A percentile compares a stretch with the other conserved stretches of the same genome.
Conservation (phyloP, 2,797 vertebrate species). For the Xenops minutus region DNA sequence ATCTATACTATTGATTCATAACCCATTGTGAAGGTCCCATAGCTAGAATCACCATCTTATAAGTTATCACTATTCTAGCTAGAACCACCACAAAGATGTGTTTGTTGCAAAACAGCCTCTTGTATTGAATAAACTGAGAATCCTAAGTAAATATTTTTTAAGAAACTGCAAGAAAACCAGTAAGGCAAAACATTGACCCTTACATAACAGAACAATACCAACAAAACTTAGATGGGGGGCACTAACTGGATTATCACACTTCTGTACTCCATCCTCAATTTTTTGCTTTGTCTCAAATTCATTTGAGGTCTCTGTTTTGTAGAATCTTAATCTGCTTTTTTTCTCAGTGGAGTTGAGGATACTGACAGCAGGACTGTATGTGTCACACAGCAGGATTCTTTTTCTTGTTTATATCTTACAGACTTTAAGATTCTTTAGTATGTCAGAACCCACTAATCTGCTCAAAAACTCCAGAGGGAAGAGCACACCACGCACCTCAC, state of each 20-base stretch:
- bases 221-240: neutral
- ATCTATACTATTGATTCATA: neutral
- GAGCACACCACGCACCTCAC: neutral
- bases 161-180: neutral
- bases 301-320: neutral
- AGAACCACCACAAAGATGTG: neutral
- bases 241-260: neutral
- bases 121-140: neutral
- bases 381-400: neutral
- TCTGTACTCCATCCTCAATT: neutral
- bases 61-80: neutral
- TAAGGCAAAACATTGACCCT: neutral
- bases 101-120: neutral
- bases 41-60: rapidly evolving
- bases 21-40: neutral
- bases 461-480: neutral
- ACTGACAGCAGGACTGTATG: neutral
- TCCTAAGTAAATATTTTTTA: neutral
- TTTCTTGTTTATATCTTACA: neutral
- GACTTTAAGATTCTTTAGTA: neutral
- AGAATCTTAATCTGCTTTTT: neutral
- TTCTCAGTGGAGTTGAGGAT: neutral
- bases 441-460: neutral
- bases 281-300: neutral
- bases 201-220: neutral